Evolutionary conservation across 2,113 vertebrate species (phyloP).

Genomic region (Dasypus novemcinctus): DNA sequence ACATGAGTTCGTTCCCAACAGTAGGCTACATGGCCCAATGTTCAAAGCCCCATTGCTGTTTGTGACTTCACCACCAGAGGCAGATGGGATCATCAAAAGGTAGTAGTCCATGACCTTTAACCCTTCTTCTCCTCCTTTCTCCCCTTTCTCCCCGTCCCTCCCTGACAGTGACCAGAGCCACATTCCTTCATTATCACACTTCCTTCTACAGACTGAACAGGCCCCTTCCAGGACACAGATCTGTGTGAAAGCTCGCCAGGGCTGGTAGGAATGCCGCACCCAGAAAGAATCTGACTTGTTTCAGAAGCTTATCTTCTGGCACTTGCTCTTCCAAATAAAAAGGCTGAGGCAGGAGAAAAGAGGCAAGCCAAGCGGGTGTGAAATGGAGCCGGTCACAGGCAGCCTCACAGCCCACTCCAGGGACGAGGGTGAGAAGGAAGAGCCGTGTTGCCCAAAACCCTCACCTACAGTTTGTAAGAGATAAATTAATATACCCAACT

Average conservation of each 20-base stretch:
- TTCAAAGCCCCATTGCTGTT: not conserved
- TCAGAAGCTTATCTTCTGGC: conserved; percentile 71
- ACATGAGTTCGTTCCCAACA: too few species aligned
- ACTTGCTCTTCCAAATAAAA: conserved; percentile 54
- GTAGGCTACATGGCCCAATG: not conserved
- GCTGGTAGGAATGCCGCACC: conserved; percentile 59
- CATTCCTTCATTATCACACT: conserved; percentile 76
- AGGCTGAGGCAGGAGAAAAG: not conserved
- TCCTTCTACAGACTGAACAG: conserved; percentile 47
- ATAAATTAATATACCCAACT: not conserved
- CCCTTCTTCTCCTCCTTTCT: conserved; percentile 22
- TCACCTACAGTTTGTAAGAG: not conserved
- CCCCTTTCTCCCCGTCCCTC: conserved; percentile 9
- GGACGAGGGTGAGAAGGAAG: not conserved
- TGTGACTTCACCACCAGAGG: not conserved
- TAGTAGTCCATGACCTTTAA: not conserved
- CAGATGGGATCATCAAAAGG: not conserved
- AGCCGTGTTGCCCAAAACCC: not conserved
- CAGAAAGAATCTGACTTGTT: conserved; percentile 65
- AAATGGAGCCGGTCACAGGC: not conserved
- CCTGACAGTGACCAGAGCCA: not conserved
- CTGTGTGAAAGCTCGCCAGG: conserved; percentile 66
- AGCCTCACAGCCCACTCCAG: not conserved
- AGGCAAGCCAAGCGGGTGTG: not conserved
- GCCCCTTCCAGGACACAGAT: not conserved